Base-by-base conservation (phyloP, 2,113 vertebrate species). In the Osmerus eperlanus region DNA sequence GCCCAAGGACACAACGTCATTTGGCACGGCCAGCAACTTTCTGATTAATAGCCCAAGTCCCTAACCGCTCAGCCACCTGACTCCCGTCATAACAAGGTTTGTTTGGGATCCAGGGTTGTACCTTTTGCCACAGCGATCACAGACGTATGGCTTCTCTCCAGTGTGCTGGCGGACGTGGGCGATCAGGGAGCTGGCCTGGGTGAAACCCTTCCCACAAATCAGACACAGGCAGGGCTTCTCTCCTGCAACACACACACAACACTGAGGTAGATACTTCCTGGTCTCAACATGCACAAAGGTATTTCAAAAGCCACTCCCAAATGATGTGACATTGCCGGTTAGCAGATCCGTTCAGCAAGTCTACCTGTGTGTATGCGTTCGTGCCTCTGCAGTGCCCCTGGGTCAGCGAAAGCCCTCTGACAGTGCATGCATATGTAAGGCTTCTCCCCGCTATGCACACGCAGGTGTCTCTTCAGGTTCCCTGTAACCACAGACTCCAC, bases 41-140 rank as follows among this genome's bases (percentile, higher is more conserved):
- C 25, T 28, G 25, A 28, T 28, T 28, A 28, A 28, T 28, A 28
- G 25, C 25, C 25, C 25, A 28, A 28, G 25, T 28, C 25, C 25
- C 25, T 28, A 28, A 28, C 25, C 25, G 3, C 2, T 28, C 25
- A 28, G 25, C 25, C 25, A 28, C 25, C 25, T 3, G 25, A 28
- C 25, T 28, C 25, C 25, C 25, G 25, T 28, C 25, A 28, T 28
- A 28, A 28, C 25, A 28, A 28, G 0, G 14, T 7, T 47, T 47
- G 41, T 47, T 11, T 47, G 7, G 41, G 41, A 47, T 47, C 41
- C 9, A 2, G 1, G 9, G 8, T 12, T 65, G 86, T 77, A 99
- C 97, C 97, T 95, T 91, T 99, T 99, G 29, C 97, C 97, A 0
- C 97, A 99, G 80, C 97, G 97, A 51, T 99, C 97, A 0, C 97